Evolutionary conservation across 2,888 invertebrate species (phyloP).

Genomic region (Oxycera nigricornis): DNA sequence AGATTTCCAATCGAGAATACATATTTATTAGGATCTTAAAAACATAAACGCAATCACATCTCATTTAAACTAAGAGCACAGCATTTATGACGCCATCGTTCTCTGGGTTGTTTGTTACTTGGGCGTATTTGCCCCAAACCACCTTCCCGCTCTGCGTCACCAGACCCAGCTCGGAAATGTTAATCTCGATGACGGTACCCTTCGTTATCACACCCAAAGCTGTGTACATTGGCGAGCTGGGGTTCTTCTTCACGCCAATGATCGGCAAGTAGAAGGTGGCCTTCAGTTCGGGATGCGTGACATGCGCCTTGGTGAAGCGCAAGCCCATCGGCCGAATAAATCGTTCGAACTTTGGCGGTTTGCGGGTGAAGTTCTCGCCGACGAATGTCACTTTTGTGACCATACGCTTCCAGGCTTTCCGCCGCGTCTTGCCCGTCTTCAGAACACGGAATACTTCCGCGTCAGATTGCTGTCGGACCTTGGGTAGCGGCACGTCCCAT

Average conservation of each 20-base stretch:
- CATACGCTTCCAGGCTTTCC: conserved; percentile 99
- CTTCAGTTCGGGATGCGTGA: conserved; percentile 98
- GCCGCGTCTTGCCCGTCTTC: conserved; percentile 87
- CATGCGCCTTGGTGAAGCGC: conserved; percentile 96
- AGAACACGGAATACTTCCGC: conserved; percentile 96
- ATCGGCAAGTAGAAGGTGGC: conserved; percentile 97
- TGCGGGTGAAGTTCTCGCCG: conserved; percentile 97
- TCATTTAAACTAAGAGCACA: conserved; percentile 83
- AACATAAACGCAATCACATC: background rate
- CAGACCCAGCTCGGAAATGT: conserved; percentile 96
- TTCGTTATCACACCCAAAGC: conserved; percentile 98
- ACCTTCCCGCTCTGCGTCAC: conserved; percentile 99
- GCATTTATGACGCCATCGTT: conserved; percentile 99
- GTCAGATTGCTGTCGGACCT: conserved; percentile 95
- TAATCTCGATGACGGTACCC: conserved; percentile 97
- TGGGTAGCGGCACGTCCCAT: conserved; percentile 99
- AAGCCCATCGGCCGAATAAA: conserved; percentile 98
- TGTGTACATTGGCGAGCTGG: conserved; percentile 96
- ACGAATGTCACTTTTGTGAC: conserved; percentile 98
- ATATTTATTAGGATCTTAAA: conserved; percentile 27
- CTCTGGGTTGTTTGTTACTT: conserved; percentile 99
- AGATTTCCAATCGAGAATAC: no score
- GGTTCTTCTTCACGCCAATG: conserved; percentile 99
- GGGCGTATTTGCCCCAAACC: conserved; percentile 99
- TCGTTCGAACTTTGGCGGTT: conserved; percentile 98